These are phyloP conservation scores for Amiota mariae DNA, from an alignment of 2,888 invertebrate species.

Conservation along the genomic window DNA sequence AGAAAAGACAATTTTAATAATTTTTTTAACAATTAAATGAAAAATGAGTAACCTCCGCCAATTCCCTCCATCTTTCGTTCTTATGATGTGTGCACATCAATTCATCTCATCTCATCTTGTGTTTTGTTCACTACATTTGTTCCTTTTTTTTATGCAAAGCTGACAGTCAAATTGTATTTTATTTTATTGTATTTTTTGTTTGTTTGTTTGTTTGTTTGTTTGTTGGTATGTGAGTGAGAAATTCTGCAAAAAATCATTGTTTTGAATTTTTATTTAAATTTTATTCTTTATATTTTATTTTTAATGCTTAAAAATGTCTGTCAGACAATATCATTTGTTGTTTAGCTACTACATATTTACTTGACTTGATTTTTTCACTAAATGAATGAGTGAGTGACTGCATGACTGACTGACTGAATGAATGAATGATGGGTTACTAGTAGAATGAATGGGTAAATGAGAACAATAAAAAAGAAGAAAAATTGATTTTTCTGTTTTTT, in stretches of 20 bases:
- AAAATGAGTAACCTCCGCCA: conserved; percentile 16
- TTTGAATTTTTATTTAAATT: neutral
- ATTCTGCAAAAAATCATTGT: neutral
- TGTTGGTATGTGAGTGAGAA: neutral
- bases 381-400: too few species aligned
- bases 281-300: neutral
- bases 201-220: neutral
- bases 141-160: conserved; percentile 17
- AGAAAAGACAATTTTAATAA: conserved; percentile 1
- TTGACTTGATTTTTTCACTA: too few species aligned
- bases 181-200: neutral
- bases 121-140: neutral
- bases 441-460: neutral
- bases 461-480: neutral
- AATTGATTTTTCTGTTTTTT: too few species aligned
- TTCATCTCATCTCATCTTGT: conserved; percentile 1
- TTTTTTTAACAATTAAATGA: conserved; percentile 31
- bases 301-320: neutral
- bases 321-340: neutral
- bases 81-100: neutral
- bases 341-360: too few species aligned
- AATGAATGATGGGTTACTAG: too few species aligned
- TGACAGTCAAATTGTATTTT: conserved; percentile 22
- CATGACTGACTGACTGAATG: too few species aligned
- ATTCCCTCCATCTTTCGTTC: neutral